phyloP scores from a whole-genome alignment of 2,888 invertebrate species.

The Tetranychus piercei region DNA sequence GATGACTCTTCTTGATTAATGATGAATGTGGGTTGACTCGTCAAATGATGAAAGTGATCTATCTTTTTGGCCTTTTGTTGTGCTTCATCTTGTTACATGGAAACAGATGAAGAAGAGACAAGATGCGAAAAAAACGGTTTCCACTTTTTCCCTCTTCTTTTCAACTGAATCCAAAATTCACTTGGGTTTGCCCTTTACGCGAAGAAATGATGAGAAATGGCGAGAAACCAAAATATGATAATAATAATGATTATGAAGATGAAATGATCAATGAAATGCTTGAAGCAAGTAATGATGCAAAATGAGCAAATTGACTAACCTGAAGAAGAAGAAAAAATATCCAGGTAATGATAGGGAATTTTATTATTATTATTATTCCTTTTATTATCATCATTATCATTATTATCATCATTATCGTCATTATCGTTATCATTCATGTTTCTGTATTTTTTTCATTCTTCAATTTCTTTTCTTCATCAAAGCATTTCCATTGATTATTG shows the following conservation, averaged over 20 bases:
- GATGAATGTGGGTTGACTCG: not conserved
- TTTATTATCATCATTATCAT: too few species aligned
- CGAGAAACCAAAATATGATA: not conserved
- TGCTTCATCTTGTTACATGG: not conserved
- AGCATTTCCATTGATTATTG: too few species aligned
- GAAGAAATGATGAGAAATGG: not conserved
- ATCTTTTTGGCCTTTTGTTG: not conserved
- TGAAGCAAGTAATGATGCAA: not conserved
- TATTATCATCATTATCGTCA: too few species aligned
- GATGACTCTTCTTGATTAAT: not conserved
- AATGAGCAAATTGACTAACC: not conserved
- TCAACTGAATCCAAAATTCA: not conserved
- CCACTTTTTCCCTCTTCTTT: not conserved
- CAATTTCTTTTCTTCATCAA: too few species aligned
- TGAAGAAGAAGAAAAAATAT: not conserved
- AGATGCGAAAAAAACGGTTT: not conserved
- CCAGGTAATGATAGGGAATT: not conserved
- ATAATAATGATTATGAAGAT: not conserved
- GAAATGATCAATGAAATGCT: not conserved
- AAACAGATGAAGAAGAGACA: not conserved
- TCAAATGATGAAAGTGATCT: not conserved
- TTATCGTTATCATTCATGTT: too few species aligned
- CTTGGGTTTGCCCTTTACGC: not conserved
- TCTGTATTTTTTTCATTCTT: too few species aligned
- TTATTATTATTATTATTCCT: not conserved